Percentiles rank a stretch among this genome's conserved stretches.
Evolutionary conservation across 1,140 invertebrate genomes (phyloP).

Genomic region (Drosophila pruinosa): DNA sequence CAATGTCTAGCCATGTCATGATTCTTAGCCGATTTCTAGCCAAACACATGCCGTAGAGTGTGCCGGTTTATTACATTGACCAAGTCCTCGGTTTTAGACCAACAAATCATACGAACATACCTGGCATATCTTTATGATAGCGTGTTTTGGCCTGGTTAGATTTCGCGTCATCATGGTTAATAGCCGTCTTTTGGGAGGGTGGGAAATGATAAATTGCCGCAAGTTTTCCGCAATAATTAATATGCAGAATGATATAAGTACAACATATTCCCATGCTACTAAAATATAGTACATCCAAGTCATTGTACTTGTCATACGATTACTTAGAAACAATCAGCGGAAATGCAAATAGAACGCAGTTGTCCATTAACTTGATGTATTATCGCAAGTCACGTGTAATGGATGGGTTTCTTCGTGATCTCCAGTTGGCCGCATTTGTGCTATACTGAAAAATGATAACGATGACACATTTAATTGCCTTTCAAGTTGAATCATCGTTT

Average conservation of each 20-base stretch:
- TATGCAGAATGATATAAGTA: neutral
- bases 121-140: conserved; percentile 15
- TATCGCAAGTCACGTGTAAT: neutral
- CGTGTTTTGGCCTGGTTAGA: neutral
- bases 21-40: conserved; percentile 49
- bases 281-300: too few species aligned
- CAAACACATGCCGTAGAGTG: neutral
- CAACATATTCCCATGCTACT: neutral
- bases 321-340: conserved; percentile 1
- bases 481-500: conserved; percentile 31
- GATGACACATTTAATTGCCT: conserved; percentile 30
- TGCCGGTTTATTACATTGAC: conserved; percentile 14
- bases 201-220: neutral
- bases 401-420: neutral
- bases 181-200: neutral
- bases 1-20: conserved; percentile 56
- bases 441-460: neutral
- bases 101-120: neutral
- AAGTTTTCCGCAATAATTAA: neutral
- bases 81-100: conserved; percentile 16
- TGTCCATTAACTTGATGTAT: neutral
- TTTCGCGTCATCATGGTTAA: conserved; percentile 22
- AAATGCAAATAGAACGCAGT: neutral
- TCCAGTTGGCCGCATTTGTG: neutral
- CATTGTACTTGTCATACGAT: too few species aligned